Evolutionary conservation across 1,140 invertebrate genomes (phyloP).

Genomic region (Belonocnema kinseyi): DNA sequence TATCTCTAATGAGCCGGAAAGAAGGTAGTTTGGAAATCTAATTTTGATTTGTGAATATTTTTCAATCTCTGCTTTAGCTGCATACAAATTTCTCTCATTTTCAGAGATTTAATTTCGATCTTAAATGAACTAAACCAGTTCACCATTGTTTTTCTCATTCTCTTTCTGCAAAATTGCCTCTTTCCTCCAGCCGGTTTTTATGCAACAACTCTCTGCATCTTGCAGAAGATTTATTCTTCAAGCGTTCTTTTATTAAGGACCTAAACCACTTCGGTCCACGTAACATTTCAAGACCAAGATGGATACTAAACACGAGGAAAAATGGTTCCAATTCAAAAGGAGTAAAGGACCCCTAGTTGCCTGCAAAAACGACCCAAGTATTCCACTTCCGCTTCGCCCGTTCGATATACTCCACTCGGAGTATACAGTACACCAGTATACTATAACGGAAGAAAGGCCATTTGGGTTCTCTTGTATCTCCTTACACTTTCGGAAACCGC

Average conservation of each 20-base stretch:
- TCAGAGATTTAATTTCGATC: too few species aligned
- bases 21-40: too few species aligned
- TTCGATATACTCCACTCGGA: background rate
- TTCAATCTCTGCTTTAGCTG: too few species aligned
- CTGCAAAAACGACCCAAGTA: background rate
- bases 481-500: conserved; percentile 28
- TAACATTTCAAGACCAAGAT: background rate
- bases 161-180: background rate
- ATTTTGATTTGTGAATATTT: too few species aligned
- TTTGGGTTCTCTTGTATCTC: conserved; percentile 13
- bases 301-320: background rate
- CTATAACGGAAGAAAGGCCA: conserved; percentile 11
- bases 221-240: background rate
- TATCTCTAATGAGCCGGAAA: too few species aligned
- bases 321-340: conserved; percentile 15
- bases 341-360: background rate
- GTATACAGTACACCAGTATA: background rate
- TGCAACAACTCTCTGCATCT: background rate
- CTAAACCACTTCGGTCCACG: conserved; percentile 9
- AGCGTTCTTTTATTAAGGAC: background rate
- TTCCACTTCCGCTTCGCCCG: background rate
- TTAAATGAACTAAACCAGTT: too few species aligned
- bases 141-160: background rate
- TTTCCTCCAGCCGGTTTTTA: background rate
- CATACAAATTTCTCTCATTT: too few species aligned